Percentiles rank a stretch among this genome's conserved stretches.
Evolutionary conservation across 1,140 invertebrate genomes (phyloP).

Genomic region (Daktulosphaira vitifoliae): DNA sequence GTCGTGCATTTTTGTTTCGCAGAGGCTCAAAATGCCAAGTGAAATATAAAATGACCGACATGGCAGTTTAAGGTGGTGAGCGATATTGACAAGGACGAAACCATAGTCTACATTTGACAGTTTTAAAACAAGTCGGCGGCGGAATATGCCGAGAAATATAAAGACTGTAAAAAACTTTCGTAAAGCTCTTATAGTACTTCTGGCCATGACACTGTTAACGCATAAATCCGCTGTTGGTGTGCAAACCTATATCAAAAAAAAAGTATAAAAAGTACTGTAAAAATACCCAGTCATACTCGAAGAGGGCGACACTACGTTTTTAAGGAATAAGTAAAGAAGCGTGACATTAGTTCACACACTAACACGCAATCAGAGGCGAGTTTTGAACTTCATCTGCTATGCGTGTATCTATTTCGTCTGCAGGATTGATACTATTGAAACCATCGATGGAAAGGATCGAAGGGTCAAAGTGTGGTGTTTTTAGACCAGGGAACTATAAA

Average conservation of each 20-base stretch:
- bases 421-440: too few relatives aligned
- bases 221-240: slow-evolving; percentile 6
- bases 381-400: too few relatives aligned
- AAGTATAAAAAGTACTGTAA: background rate
- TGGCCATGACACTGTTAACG: slow-evolving; percentile 15
- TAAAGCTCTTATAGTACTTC: slow-evolving; percentile 1
- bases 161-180: slow-evolving; percentile 1
- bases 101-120: background rate
- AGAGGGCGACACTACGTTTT: too few relatives aligned
- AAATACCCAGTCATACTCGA: background rate
- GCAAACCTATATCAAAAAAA: background rate
- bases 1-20: too few relatives aligned
- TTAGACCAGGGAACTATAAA: slow-evolving; percentile 16
- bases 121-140: slow-evolving; percentile 17
- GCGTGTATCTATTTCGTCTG: too few relatives aligned
- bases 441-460: background rate
- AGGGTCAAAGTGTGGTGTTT: background rate
- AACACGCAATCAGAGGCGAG: too few relatives aligned
- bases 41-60: background rate
- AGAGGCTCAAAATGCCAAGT: too few relatives aligned
- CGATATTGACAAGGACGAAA: background rate
- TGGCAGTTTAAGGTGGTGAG: background rate
- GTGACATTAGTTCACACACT: background rate
- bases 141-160: too few relatives aligned
- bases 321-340: too few relatives aligned